Evolutionary conservation across 2,113 vertebrate genomes (phyloP), one percentile per base, ranked within the genome.

Genomic region (Sus scrofa): DNA sequence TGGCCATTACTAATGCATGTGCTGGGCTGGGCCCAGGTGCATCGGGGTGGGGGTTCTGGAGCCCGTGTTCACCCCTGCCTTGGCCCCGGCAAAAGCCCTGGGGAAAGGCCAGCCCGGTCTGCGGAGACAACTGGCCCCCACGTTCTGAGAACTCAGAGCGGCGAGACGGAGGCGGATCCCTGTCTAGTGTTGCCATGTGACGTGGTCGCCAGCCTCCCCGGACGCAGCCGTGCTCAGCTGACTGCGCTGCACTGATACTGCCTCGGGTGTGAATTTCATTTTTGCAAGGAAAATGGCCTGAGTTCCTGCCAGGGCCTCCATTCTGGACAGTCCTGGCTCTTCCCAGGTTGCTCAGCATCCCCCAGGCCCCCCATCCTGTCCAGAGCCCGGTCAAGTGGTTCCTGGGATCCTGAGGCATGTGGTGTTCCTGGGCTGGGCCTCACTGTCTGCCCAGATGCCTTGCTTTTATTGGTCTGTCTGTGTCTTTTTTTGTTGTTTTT

Each of bases 1-100:
- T 99, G 98, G 94, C 98, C 98, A 98, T 99, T 97, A 99, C 96
- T 99, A 99, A 99, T 99, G 97, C 97, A 99, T 98, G 98, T 30
- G 84, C 85, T 82, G 74, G 82, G 65, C 81, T 95, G 95, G 88
- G 92, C 52, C 39, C 26, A 1, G 39, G 75, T n/a, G 75, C 32
- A 20, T 14, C 0, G 0, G 30, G 9, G 7, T 11, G 68, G 39
- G 39, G 67, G 18, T 1, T 50, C 50, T 13, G 54, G 75, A 81
- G 12, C 65, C 77, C 34, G 12, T 14, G 4, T 16, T 92, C 88
- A 89, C 63, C 79, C 34, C 5, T 3, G 87, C 26, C 78, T 77
- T 4, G 39, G 58, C 58, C 52, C 86, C 89, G 63, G 71, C 6
- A 22, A 68, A 54, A 50, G 52, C 16, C 34, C 32, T n/a, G 26